Evolutionary conservation across 2,888 invertebrate species (phyloP).

Genomic region (Dryadula phaetusa): DNA sequence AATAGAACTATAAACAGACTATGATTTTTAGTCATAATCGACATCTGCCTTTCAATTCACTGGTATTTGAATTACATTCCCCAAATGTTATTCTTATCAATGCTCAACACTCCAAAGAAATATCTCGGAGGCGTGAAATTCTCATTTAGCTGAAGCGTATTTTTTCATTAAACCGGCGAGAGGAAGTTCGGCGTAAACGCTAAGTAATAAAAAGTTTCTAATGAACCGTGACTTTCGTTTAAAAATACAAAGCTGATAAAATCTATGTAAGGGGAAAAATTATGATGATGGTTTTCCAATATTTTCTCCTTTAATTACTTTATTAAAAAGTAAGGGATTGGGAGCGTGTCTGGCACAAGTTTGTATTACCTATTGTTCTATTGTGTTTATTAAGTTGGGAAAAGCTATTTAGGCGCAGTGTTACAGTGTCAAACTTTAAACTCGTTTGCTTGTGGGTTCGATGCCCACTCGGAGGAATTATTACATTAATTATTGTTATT

Average conservation of each 20-base stretch:
- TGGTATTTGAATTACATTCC: conserved; percentile 13
- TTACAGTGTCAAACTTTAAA: no score
- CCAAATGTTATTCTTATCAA: conserved; percentile 11
- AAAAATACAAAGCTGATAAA: conserved; percentile 20
- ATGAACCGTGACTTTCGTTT: conserved; percentile 17
- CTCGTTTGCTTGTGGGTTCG: no score
- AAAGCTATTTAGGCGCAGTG: no score
- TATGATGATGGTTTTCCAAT: conserved; percentile 13
- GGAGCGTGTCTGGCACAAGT: neutral
- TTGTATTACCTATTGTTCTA: no score
- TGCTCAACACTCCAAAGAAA: neutral
- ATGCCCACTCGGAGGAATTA: no score
- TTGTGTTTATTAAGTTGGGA: no score
- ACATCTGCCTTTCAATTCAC: neutral
- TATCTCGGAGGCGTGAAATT: conserved; percentile 14
- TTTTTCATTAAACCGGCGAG: conserved; percentile 33
- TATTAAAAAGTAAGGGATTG: neutral
- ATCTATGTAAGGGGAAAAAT: neutral
- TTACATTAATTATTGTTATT: no score
- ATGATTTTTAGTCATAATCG: neutral
- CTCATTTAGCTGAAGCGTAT: conserved; percentile 24
- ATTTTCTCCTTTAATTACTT: conserved; percentile 1
- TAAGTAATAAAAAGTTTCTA: conserved; percentile 24
- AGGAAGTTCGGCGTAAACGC: conserved; percentile 14
- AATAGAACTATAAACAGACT: no score